Base-by-base conservation (phyloP, 1,140 invertebrate genomes). In the Thaumetopoea pityocampa region DNA sequence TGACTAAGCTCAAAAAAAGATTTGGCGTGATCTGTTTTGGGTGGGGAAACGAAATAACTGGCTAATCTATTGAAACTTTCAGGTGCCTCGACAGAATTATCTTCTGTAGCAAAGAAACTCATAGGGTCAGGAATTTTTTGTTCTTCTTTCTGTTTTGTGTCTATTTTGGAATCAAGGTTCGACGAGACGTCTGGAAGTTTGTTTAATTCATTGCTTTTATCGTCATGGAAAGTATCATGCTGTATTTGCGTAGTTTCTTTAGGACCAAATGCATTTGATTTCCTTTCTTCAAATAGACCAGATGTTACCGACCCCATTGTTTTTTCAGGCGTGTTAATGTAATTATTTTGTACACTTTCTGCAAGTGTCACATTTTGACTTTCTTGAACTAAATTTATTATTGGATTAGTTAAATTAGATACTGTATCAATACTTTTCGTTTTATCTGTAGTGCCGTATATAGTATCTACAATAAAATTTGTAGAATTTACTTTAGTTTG, bases 1-100 rank as follows among this genome's bases (percentile, higher is more conserved):
- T 82, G 69, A 54, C 80, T 84, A 47, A 82, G 67, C 44, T 84
- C 80, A 82, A 84, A 84, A 84, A 84, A 84, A 82, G 80, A 73
- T 48, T 84, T 81, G 15, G 69, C 51, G 4, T 62, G 70, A 8
- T 84, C 73, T 4, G 67, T 66, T 78, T 63, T 8, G 52, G 38
- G 28, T 64, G 67, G 4, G 61, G 38, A 26, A 17, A 22, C 14
- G 58, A 84, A 84, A 43, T 84, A 84, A 15, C 80, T 81, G 4
- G 80, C 79, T 35, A 84, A 27, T 40, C 77, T 62, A 34, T 61
- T 83, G 24, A 67, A 77, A 17, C 16, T 37, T 28, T 43, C 48
- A 4, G 40, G n/a, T 8, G 30, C 22, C 11, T 20, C 17, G 2
- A 23, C 17, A 22, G 18, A 11, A 7, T 57, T 44, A 8, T 57